Evolutionary conservation across 1,140 invertebrate species (phyloP).

Genomic region (Drosophila leontia): DNA sequence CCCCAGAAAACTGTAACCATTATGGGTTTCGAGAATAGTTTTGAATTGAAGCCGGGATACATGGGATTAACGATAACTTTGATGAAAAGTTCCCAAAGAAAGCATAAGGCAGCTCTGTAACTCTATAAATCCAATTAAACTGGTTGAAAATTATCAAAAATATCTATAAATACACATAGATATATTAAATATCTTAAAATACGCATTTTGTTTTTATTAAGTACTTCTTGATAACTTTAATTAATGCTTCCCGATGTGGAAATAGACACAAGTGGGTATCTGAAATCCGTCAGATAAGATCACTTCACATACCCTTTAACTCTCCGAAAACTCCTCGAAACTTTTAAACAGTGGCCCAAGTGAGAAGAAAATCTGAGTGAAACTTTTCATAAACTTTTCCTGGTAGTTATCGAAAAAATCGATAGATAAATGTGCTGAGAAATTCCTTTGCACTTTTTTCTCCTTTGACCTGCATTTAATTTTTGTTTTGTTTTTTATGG

Average conservation of each 20-base stretch:
- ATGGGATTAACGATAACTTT: constrained; percentile 16
- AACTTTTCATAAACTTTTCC: constrained; percentile 40
- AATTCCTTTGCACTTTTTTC: constrained; percentile 10
- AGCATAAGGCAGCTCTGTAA: not conserved
- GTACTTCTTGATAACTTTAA: constrained; percentile 16
- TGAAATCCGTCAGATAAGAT: constrained; percentile 18
- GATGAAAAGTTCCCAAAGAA: constrained; percentile 3
- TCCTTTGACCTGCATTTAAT: constrained; percentile 15
- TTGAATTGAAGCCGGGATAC: constrained; percentile 5
- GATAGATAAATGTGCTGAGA: constrained; percentile 41
- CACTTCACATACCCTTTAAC: constrained; percentile 16
- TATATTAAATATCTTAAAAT: too few relatives aligned
- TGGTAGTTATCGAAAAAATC: constrained; percentile 25
- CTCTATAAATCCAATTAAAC: not conserved
- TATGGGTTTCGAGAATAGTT: constrained; percentile 14
- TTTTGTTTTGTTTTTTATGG: constrained; percentile 14
- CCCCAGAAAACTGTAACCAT: not conserved
- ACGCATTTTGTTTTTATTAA: not conserved
- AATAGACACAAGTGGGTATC: constrained; percentile 3
- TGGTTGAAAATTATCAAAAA: not conserved
- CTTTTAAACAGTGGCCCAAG: constrained; percentile 17
- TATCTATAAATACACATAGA: not conserved
- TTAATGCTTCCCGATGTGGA: not conserved
- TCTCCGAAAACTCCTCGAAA: constrained; percentile 5
- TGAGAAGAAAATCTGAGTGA: constrained; percentile 1